Percentiles rank a stretch among this genome's conserved stretches.
These are phyloP conservation scores for Cichlasoma orientale DNA, from an alignment of 2,797 vertebrate species.

Conservation along the genomic window DNA sequence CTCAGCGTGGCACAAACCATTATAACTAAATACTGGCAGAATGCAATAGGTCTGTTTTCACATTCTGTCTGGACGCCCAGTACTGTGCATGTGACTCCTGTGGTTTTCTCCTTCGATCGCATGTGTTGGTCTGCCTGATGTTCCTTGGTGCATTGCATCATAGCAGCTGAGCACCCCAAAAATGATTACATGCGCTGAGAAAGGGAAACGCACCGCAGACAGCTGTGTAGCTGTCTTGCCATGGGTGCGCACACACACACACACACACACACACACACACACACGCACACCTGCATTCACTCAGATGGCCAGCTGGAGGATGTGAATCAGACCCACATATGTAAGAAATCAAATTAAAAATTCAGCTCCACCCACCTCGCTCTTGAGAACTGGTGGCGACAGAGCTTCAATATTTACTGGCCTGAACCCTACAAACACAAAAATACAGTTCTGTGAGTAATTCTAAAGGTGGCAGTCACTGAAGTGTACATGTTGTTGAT, in stretches of 20 bases:
- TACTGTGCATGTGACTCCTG: slow-evolving; percentile 12
- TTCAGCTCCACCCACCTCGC: slow-evolving; percentile 50
- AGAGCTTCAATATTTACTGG: slow-evolving; percentile 14
- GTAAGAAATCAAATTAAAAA: slow-evolving; percentile 53
- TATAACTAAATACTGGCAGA: background rate
- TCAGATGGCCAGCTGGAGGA: slow-evolving; percentile 50
- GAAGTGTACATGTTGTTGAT: background rate
- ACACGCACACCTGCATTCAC: slow-evolving; percentile 23
- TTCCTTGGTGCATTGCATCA: slow-evolving; percentile 39
- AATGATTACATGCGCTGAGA: slow-evolving; percentile 59
- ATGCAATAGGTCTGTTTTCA: background rate
- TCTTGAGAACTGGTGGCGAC: slow-evolving; percentile 49
- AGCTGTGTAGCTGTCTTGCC: slow-evolving; percentile 61
- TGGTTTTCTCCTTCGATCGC: slow-evolving; percentile 33
- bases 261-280: slow-evolving; percentile 6
- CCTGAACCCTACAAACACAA: background rate
- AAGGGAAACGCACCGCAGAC: slow-evolving; percentile 44
- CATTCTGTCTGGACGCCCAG: background rate
- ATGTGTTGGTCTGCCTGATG: slow-evolving; percentile 42
- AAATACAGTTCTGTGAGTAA: background rate
- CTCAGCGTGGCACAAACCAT: background rate
- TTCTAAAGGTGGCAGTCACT: background rate
- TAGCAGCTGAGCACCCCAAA: slow-evolving; percentile 61
- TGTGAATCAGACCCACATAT: slow-evolving; percentile 75
- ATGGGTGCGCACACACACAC: background rate